Conservation (phyloP, 2,797 vertebrate genomes). For the Dryobates pubescens region DNA sequence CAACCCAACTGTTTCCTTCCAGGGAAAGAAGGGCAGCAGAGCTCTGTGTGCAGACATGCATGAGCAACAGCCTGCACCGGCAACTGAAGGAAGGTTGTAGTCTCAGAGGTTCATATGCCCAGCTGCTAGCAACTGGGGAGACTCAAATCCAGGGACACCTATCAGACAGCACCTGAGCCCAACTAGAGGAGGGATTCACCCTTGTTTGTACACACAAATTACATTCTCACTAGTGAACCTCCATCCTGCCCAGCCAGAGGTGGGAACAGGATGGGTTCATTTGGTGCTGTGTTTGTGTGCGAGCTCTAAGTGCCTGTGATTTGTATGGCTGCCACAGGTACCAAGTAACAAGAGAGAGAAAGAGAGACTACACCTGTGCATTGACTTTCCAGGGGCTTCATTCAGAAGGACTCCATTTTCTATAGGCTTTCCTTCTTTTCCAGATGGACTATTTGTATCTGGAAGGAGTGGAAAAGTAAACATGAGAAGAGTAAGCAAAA, state of each 20-base stretch:
- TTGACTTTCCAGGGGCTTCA: slow-evolving; percentile 34
- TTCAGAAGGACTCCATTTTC: slow-evolving; percentile 82
- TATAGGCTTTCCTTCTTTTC: slow-evolving; percentile 74
- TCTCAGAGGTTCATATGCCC: accelerated
- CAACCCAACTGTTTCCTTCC: background rate
- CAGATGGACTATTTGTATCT: slow-evolving; percentile 59
- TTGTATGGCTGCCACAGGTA: too few relatives aligned
- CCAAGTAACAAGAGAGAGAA: background rate
- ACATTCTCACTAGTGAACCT: background rate
- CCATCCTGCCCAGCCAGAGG: background rate
- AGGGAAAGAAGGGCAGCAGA: background rate
- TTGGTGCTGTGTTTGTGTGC: background rate
- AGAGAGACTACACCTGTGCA: slow-evolving; percentile 68
- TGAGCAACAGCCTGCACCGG: background rate
- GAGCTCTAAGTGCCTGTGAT: background rate
- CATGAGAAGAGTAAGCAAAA: background rate
- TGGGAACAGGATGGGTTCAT: background rate
- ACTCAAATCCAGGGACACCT: background rate
- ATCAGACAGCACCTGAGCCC: background rate
- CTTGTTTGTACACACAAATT: accelerated
- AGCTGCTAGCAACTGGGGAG: background rate
- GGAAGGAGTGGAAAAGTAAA: background rate
- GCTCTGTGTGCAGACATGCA: background rate
- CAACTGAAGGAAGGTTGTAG: background rate
- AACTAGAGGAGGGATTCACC: background rate